Evolutionary conservation across 2,797 vertebrate genomes (phyloP).

Genomic region (Momotus momota): DNA sequence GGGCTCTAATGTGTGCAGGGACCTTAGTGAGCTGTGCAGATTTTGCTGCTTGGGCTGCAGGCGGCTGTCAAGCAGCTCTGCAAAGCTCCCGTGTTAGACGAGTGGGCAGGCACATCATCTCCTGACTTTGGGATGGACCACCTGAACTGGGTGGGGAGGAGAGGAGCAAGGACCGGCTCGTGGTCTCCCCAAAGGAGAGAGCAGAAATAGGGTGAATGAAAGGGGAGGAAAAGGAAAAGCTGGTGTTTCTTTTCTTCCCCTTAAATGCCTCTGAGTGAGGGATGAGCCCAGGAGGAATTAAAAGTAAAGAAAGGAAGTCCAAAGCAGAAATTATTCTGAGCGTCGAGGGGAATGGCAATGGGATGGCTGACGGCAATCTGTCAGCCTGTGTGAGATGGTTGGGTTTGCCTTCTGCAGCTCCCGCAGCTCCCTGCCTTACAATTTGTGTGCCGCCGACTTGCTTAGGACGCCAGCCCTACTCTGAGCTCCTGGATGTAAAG

Average conservation of each 20-base stretch:
- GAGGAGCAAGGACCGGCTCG: background rate
- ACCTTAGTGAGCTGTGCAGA: background rate
- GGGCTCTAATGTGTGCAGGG: background rate
- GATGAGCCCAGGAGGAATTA: background rate
- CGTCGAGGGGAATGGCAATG: background rate
- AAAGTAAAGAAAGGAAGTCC: background rate
- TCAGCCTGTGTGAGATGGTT: fast-evolving
- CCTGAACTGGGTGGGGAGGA: background rate
- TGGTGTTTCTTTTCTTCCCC: background rate
- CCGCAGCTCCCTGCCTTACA: fast-evolving
- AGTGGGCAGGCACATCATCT: background rate
- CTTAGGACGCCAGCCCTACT: background rate
- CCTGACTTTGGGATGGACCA: background rate
- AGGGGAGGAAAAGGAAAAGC: background rate
- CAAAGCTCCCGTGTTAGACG: background rate
- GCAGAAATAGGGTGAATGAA: background rate
- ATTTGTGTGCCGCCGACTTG: fast-evolving
- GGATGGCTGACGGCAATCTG: background rate
- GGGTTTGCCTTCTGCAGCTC: background rate
- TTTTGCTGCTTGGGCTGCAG: background rate
- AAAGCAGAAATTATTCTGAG: background rate
- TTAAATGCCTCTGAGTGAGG: background rate
- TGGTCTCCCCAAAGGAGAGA: background rate
- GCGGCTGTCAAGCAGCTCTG: background rate
- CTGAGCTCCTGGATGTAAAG: background rate